A percentile compares a stretch with the other conserved stretches of the same genome.
These are phyloP conservation scores for Blastobasis adustella DNA, from an alignment of 2,888 invertebrate genomes.

Conservation along the genomic window DNA sequence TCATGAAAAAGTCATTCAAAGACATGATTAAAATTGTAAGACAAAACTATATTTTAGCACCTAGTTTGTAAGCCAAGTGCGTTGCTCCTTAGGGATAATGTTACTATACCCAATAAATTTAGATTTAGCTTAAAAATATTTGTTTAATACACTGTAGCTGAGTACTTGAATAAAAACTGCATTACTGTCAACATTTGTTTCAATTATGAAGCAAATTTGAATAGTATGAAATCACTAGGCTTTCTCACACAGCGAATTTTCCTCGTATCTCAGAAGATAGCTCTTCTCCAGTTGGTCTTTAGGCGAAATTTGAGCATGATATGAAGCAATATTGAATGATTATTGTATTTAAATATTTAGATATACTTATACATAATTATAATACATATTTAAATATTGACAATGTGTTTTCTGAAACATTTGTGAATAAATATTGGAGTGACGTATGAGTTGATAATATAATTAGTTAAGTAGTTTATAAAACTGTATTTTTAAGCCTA, in stretches of 20 bases:
- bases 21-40: conserved; percentile 13
- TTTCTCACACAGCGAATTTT: conserved; percentile 63
- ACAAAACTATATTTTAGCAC: conserved; percentile 10
- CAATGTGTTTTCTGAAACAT: conserved; percentile 14
- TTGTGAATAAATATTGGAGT: conserved; percentile 37
- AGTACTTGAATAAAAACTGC: conserved; percentile 44
- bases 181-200: conserved; percentile 44
- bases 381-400: conserved; percentile 13
- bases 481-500: conserved; percentile 52
- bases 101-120: conserved; percentile 70
- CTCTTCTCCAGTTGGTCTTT: conserved; percentile 67
- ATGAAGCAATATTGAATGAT: conserved; percentile 4
- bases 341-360: background rate
- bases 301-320: conserved; percentile 27
- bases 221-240: conserved; percentile 63
- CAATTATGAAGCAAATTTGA: conserved; percentile 57
- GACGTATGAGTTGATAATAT: conserved; percentile 28
- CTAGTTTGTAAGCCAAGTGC: conserved; percentile 29
- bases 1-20: conserved; percentile 19
- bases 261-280: conserved; percentile 17
- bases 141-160: conserved; percentile 36
- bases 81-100: conserved; percentile 50
- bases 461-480: conserved; percentile 34
- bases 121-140: conserved; percentile 54
- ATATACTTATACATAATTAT: conserved; percentile 1